Evolutionary conservation across 2,113 vertebrate species (phyloP).

Genomic region (Castor canadensis): DNA sequence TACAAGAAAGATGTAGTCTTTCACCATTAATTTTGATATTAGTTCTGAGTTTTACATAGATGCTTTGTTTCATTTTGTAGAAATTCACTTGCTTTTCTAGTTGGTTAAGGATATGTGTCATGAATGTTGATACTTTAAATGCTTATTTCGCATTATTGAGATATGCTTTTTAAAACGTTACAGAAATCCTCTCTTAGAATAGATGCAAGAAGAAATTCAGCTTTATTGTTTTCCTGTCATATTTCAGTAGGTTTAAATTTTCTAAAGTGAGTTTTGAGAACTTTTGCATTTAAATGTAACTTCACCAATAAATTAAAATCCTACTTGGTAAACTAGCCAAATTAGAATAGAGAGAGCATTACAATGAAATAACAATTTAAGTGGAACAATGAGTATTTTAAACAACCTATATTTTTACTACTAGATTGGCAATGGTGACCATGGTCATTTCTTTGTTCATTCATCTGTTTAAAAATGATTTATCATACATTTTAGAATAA

Average conservation of each 20-base stretch:
- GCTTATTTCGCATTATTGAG: neutral
- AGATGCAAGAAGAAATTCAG: neutral
- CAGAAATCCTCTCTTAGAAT: neutral
- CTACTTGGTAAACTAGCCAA: neutral
- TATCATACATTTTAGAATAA: neutral
- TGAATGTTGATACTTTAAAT: neutral
- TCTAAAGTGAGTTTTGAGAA: neutral
- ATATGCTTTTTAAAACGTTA: neutral
- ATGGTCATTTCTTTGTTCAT: neutral
- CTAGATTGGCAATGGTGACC: neutral
- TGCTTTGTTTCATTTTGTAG: neutral
- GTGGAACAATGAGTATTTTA: neutral
- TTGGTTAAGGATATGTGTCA: neutral
- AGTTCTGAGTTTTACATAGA: neutral
- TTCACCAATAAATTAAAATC: neutral
- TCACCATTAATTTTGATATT: neutral
- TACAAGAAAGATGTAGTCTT: neutral
- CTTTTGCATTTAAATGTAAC: neutral
- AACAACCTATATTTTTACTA: neutral
- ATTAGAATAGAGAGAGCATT: neutral
- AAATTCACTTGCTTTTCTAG: neutral
- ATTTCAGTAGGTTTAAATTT: neutral
- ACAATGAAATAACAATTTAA: neutral
- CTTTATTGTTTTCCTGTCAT: constrained; percentile 1
- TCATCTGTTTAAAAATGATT: neutral